Evolutionary conservation across 2,888 invertebrate genomes (phyloP).

Genomic region (Operophtera brumata): DNA sequence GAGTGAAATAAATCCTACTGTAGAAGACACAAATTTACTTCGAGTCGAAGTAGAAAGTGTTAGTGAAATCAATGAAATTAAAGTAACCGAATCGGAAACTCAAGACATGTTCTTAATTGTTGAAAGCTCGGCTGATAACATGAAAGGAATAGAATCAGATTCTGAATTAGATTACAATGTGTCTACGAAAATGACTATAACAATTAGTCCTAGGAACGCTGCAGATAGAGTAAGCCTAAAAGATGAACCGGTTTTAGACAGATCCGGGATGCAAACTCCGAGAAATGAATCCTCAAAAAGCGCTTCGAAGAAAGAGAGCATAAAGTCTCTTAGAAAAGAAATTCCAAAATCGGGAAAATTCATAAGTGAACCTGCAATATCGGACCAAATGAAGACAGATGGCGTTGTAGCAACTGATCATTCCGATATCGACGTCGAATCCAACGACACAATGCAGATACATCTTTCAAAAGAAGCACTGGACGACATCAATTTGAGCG

Average conservation of each 20-base stretch:
- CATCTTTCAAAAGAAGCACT: constrained; percentile 39
- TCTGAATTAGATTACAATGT: constrained; percentile 26
- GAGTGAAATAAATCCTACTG: too few species aligned
- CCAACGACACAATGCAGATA: constrained; percentile 44
- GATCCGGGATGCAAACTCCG: background rate
- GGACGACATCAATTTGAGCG: constrained; percentile 36
- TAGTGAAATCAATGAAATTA: constrained; percentile 39
- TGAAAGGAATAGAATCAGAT: constrained; percentile 28
- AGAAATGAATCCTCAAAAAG: constrained; percentile 2
- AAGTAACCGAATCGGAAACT: constrained; percentile 34
- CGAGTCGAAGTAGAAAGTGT: constrained; percentile 53
- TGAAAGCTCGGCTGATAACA: constrained; percentile 45
- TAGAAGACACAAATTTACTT: constrained; percentile 39
- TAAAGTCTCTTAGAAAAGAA: background rate
- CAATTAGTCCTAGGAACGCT: constrained; percentile 50
- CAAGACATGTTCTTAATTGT: constrained; percentile 48
- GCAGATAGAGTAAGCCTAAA: too few species aligned
- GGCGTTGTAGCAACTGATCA: constrained; percentile 50
- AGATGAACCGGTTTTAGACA: background rate
- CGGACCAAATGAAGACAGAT: constrained; percentile 30
- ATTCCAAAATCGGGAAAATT: background rate
- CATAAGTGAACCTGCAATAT: constrained; percentile 9
- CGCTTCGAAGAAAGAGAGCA: background rate
- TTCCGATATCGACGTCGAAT: constrained; percentile 36
- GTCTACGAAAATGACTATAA: constrained; percentile 49